A percentile compares a stretch with the other conserved stretches of the same genome.
Conservation (phyloP, 2,888 invertebrate genomes). For the Synanthedon tipuliformis region DNA sequence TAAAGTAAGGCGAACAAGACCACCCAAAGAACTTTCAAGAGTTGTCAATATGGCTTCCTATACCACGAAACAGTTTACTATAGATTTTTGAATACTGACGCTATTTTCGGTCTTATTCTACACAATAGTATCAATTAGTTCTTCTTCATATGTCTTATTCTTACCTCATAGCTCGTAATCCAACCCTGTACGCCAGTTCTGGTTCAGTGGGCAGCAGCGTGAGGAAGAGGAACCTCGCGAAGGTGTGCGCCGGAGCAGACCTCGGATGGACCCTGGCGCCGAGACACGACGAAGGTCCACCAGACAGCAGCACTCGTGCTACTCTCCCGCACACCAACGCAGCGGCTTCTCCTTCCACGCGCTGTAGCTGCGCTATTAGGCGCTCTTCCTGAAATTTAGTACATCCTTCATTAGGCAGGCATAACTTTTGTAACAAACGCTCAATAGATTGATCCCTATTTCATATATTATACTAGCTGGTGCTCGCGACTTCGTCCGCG, state of each 20-base stretch:
- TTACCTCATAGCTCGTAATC: slow-evolving; percentile 81
- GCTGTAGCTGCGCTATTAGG: slow-evolving; percentile 79
- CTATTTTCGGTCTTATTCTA: too few relatives aligned
- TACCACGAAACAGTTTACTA: too few relatives aligned
- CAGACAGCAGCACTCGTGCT: slow-evolving; percentile 77
- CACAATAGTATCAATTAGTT: too few relatives aligned
- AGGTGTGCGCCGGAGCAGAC: slow-evolving; percentile 87
- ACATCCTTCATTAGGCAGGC: slow-evolving; percentile 22
- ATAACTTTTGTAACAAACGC: background rate
- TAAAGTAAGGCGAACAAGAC: too few relatives aligned
- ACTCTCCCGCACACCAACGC: slow-evolving; percentile 76
- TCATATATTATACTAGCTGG: too few relatives aligned
- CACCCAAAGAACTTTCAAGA: too few relatives aligned
- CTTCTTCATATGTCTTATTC: too few relatives aligned
- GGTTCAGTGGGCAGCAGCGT: slow-evolving; percentile 80
- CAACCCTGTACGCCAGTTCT: slow-evolving; percentile 83
- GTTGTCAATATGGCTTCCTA: too few relatives aligned
- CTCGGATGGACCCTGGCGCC: slow-evolving; percentile 81
- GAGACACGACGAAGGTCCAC: slow-evolving; percentile 82
- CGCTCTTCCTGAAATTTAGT: slow-evolving; percentile 75
- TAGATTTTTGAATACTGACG: too few relatives aligned
- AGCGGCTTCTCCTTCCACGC: slow-evolving; percentile 80
- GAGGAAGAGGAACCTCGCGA: slow-evolving; percentile 83
- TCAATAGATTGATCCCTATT: too few relatives aligned
- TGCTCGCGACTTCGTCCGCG: too few relatives aligned